Base-by-base conservation (phyloP, 1,140 invertebrate species). In the Eciton burchellii region DNA sequence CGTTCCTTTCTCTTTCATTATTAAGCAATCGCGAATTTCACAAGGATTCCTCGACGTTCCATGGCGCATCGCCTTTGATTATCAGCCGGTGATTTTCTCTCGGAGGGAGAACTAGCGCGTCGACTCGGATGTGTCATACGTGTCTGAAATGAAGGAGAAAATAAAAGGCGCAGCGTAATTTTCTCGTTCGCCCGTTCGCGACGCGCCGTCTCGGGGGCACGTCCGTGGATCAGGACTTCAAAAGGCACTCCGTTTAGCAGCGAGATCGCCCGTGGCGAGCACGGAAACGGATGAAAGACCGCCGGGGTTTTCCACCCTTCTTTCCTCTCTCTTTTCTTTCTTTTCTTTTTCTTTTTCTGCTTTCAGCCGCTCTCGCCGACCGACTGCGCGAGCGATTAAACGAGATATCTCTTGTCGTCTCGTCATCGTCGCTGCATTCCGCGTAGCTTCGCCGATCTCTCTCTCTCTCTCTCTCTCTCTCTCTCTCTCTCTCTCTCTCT, bases 351-450 rank as follows among this genome's bases (percentile, higher is more conserved):
- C n/a, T n/a, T n/a, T n/a, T 49, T 79, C 21, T 26, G 21, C 74
- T 79, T 79, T 77, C 16, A 77, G 5, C 60, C 21, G 3, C 52
- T 68, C 12, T 14, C 11, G 9, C 3, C 62, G 29, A 63, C 63
- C 47, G 49, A 68, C 35, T 70, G 2, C 6, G 29, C 70, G 74
- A 79, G 24, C n/a, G 74, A 70, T 70, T 79, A 70, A 79, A 77
- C 29, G 47, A 54, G 66, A 26, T 45, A 45, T 70, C n/a, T 12
- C 19, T 21, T 41, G 12, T 66, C 49, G 47, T 35, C 11, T 3
- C 29, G 4, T 19, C 60, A 14, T 45, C 24, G 24, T 16, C 47
- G 57, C 63, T 63, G n/a, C 1, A 77, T 77, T 77, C 3, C 14
- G 14, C 21, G 45, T 54, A 16, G 1, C 19, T 66, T 16, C 41